Percentiles rank a stretch among this genome's conserved stretches.
These are phyloP conservation scores for Alouatta palliata DNA, from an alignment of 2,113 vertebrate genomes.

Conservation along the genomic window DNA sequence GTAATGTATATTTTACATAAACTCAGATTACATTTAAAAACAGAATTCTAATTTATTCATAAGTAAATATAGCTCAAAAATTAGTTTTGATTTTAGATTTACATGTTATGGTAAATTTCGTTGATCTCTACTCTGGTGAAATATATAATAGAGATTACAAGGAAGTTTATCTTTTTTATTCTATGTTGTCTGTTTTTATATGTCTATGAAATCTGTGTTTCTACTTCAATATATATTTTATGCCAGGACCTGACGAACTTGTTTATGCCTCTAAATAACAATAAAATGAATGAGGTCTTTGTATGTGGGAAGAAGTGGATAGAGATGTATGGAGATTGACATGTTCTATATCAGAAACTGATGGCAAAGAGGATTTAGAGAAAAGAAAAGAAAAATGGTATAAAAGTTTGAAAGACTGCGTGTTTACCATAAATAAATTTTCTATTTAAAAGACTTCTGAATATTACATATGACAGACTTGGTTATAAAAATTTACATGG, in stretches of 20 bases:
- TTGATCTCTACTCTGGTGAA: background rate
- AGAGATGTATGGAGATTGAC: background rate
- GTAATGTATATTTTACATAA: background rate
- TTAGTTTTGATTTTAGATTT: slow-evolving; percentile 14
- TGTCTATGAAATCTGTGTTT: slow-evolving; percentile 39
- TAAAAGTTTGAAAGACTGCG: background rate
- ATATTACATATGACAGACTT: background rate
- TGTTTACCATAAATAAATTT: slow-evolving; percentile 45
- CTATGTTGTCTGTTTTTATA: background rate
- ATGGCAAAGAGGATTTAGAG: background rate
- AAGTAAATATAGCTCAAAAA: background rate
- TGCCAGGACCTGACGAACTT: background rate
- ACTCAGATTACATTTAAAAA: background rate
- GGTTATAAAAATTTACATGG: slow-evolving; percentile 32
- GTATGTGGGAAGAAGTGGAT: background rate
- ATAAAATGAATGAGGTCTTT: slow-evolving; percentile 3
- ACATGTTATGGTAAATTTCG: background rate
- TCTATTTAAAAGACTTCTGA: slow-evolving; percentile 19
- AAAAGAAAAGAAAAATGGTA: background rate
- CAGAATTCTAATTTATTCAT: background rate
- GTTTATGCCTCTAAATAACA: background rate
- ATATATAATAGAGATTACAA: background rate
- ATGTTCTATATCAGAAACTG: background rate
- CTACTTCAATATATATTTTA: background rate
- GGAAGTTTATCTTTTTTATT: background rate